phyloP scores from a whole-genome alignment of 2,113 vertebrate genomes.

The human (Homo sapiens) region GRCh38 chr6:42074001-42074500 shows the following conservation, averaged over 20 bases:
- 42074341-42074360: neutral
- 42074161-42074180: neutral
- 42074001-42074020: neutral
- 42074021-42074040: neutral
- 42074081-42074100: neutral
- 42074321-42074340: neutral
- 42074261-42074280: neutral
- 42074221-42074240: accelerated
- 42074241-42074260: neutral
- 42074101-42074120: neutral
- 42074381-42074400: accelerated
- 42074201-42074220: neutral
- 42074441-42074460: neutral
- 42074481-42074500: neutral
- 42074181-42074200: neutral
- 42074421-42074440: accelerated
- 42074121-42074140: neutral
- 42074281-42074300: neutral
- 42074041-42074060: neutral
- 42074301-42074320: neutral
- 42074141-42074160: neutral
- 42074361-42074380: neutral
- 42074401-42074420: neutral
- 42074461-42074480: neutral
- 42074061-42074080: neutral